These are phyloP conservation scores for Cyclophora punctaria DNA, from an alignment of 2,888 invertebrate genomes.

Conservation along the genomic window DNA sequence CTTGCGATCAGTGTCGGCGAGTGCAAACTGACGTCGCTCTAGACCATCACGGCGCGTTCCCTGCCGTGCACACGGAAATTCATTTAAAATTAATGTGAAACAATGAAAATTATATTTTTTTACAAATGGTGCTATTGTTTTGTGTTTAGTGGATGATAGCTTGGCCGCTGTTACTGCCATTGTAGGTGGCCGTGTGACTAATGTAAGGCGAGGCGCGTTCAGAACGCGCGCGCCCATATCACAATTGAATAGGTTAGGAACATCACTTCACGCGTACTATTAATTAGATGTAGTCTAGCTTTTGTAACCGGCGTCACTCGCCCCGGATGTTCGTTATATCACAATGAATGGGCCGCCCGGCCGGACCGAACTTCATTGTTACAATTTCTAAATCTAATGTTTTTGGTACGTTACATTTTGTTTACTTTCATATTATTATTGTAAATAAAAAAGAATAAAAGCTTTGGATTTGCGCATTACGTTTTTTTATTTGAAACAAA, in stretches of 20 bases:
- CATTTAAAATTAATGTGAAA: slow-evolving; percentile 39
- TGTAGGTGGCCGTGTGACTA: slow-evolving; percentile 31
- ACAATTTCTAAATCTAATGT: slow-evolving; percentile 56
- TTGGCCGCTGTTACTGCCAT: slow-evolving; percentile 59
- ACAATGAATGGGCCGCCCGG: slow-evolving; percentile 29
- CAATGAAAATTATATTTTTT: slow-evolving; percentile 59
- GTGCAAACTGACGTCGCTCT: slow-evolving; percentile 7
- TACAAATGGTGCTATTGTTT: slow-evolving; percentile 73
- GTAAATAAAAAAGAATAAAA: slow-evolving; percentile 70
- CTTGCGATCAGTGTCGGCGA: slow-evolving; percentile 14
- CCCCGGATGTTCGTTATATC: slow-evolving; percentile 6
- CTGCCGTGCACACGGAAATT: slow-evolving; percentile 24
- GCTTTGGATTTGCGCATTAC: slow-evolving; percentile 65
- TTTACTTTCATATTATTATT: slow-evolving; percentile 73
- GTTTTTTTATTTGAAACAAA: slow-evolving; percentile 21
- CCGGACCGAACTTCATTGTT: slow-evolving; percentile 28
- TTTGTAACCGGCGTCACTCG: slow-evolving; percentile 49
- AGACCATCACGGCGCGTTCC: slow-evolving; percentile 7
- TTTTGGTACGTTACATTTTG: slow-evolving; percentile 71
- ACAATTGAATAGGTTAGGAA: slow-evolving; percentile 30
- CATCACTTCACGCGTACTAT: slow-evolving; percentile 27
- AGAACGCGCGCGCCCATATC: slow-evolving; percentile 39
- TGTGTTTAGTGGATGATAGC: slow-evolving; percentile 66
- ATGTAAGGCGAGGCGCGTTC: slow-evolving; percentile 28
- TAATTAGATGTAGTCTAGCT: slow-evolving; percentile 56